These are phyloP conservation scores for Crocodylus rhombifer DNA, from an alignment of 2,797 vertebrate genomes.

Conservation along the genomic window DNA sequence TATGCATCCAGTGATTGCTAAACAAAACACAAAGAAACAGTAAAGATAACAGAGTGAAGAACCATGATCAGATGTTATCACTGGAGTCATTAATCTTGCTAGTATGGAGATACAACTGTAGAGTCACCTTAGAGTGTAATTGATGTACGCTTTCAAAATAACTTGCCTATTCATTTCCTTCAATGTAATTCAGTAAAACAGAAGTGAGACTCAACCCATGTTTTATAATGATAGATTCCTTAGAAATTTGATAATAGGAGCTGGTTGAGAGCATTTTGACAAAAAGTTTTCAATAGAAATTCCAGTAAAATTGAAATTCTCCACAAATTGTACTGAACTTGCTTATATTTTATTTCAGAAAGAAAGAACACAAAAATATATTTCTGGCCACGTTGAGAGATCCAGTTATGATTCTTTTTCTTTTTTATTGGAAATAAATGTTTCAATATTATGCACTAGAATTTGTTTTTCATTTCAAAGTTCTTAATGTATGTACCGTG, in stretches of 20 bases:
- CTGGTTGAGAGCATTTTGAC: not conserved
- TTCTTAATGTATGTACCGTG: too few relatives aligned
- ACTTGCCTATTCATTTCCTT: not conserved
- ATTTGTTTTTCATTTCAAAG: too few relatives aligned
- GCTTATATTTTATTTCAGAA: not conserved
- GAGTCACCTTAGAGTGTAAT: not conserved
- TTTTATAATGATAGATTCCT: not conserved
- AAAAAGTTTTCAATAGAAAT: not conserved
- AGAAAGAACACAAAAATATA: not conserved
- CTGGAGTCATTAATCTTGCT: not conserved
- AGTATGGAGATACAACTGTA: not conserved
- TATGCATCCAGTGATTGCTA: not conserved
- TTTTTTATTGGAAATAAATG: not conserved
- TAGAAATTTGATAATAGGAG: not conserved
- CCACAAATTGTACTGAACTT: not conserved
- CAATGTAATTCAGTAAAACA: not conserved
- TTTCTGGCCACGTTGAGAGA: not conserved
- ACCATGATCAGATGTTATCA: not conserved
- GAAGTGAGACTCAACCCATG: not conserved
- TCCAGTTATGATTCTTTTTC: rapidly evolving
- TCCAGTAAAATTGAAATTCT: not conserved
- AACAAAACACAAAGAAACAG: not conserved
- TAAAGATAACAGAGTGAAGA: not conserved
- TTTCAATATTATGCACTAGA: not conserved
- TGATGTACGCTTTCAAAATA: not conserved